Evolutionary conservation across 2,797 vertebrate genomes (phyloP).

Genomic region (Onychomys leucogaster): DNA sequence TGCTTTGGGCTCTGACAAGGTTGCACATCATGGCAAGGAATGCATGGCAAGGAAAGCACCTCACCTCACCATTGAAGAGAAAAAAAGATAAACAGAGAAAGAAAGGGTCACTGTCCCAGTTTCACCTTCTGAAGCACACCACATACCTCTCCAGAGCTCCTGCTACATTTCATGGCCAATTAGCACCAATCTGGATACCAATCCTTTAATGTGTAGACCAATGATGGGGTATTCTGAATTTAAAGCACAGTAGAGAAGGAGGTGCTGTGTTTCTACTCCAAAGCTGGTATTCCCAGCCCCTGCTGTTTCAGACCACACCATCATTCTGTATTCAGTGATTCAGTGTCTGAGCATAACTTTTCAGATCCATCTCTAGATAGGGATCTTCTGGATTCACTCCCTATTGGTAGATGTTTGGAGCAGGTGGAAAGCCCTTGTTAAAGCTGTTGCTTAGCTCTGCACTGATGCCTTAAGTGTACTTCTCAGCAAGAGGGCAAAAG

Average conservation of each 20-base stretch:
- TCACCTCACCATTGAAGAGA: background rate
- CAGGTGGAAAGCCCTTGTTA: too few relatives aligned
- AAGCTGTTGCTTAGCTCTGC: background rate
- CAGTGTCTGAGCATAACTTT: background rate
- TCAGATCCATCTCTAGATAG: background rate
- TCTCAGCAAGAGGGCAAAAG: background rate
- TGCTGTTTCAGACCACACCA: background rate
- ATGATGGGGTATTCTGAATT: background rate
- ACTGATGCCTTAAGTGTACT: background rate
- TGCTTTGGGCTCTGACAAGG: background rate
- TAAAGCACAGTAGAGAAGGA: background rate
- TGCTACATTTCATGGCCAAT: background rate
- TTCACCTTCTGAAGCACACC: background rate
- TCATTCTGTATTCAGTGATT: background rate
- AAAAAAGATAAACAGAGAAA: background rate
- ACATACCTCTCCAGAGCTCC: background rate
- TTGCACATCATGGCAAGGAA: background rate
- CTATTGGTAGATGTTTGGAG: too few relatives aligned
- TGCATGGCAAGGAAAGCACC: accelerated
- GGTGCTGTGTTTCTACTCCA: background rate
- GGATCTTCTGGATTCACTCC: background rate
- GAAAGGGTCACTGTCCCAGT: background rate
- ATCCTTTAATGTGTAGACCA: background rate
- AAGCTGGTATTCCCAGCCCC: accelerated
- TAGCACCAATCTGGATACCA: accelerated